A percentile compares a stretch with the other conserved stretches of the same genome.
Conservation (phyloP, 2,113 vertebrate species). For the Burhinus bistriatus region DNA sequence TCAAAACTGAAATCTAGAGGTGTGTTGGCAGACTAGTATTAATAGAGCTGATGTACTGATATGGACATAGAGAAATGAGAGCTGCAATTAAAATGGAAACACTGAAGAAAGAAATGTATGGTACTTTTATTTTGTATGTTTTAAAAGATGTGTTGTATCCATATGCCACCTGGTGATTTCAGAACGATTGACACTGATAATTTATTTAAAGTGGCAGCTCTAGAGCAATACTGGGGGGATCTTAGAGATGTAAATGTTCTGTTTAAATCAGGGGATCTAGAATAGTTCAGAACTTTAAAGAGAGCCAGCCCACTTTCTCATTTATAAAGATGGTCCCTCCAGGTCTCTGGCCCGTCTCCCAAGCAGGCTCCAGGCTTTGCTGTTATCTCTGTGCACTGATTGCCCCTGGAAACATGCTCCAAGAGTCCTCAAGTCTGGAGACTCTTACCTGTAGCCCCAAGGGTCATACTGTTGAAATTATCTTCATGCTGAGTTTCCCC, state of each 20-base stretch:
- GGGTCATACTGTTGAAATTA: background rate
- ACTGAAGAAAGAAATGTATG: background rate
- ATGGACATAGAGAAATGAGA: background rate
- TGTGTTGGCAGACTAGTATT: background rate
- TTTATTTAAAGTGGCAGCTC: background rate
- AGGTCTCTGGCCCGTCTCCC: background rate
- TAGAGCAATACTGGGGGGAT: background rate
- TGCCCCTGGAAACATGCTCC: background rate
- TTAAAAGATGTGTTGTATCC: background rate
- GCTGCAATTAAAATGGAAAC: background rate
- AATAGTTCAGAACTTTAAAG: background rate
- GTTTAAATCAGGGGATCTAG: background rate
- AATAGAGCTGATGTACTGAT: background rate
- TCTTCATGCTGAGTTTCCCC: background rate
- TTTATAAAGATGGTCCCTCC: background rate
- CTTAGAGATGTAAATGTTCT: background rate
- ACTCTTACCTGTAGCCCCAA: background rate
- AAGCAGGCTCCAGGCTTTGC: background rate
- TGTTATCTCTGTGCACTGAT: background rate
- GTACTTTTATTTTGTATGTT: background rate
- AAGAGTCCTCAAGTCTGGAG: background rate
- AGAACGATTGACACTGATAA: background rate
- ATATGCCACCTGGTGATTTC: background rate
- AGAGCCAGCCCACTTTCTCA: background rate
- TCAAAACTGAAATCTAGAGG: background rate